Conservation (phyloP, 2,113 vertebrate genomes). For the Leptosomus discolor region DNA sequence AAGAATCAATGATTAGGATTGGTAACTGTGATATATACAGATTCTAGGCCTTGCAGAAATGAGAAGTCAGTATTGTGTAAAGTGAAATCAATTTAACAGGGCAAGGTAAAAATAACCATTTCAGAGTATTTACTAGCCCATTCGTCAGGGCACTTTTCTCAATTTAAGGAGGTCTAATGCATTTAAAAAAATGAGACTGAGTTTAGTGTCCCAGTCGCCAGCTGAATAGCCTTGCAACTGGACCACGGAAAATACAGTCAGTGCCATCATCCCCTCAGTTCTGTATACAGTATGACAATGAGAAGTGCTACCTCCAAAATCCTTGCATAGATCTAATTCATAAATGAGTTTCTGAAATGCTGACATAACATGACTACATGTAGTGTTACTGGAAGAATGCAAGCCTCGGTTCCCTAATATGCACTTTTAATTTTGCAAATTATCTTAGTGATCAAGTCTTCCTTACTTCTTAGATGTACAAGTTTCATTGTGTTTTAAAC, state of each 20-base stretch:
- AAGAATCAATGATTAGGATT: not conserved
- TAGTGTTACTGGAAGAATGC: not conserved
- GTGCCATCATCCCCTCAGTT: not conserved
- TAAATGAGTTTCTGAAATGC: not conserved
- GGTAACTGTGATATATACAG: not conserved
- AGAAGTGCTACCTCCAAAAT: not conserved
- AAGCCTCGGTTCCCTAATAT: not conserved
- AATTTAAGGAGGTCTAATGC: not conserved
- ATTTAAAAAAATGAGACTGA: not conserved
- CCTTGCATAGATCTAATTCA: not conserved
- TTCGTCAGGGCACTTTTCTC: not conserved
- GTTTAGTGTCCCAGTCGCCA: not conserved
- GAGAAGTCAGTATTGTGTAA: not conserved
- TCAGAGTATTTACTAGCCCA: not conserved
- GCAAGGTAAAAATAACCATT: not conserved
- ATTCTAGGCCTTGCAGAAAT: not conserved
- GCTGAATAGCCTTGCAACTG: not conserved
- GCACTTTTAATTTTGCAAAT: not conserved
- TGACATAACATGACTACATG: not conserved
- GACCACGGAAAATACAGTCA: not conserved
- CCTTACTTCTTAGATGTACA: not conserved
- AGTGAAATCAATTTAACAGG: not conserved
- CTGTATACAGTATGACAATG: not conserved
- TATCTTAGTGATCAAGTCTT: not conserved
- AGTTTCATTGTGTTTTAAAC: not conserved